Evolutionary conservation across 2,888 invertebrate species (phyloP).

Genomic region (Lepidochrysops patricia): DNA sequence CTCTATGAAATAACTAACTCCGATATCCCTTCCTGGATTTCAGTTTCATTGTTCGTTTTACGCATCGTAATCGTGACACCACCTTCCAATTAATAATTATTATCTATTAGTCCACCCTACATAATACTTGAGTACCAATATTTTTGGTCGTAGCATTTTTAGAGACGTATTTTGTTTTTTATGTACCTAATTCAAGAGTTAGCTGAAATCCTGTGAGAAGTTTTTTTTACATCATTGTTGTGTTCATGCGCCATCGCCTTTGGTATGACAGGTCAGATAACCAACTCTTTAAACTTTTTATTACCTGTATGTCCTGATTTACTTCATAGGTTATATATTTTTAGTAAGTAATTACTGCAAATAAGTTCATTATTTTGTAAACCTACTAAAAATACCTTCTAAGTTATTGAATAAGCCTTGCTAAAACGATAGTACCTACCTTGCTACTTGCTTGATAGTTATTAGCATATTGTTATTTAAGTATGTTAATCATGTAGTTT

Average conservation of each 20-base stretch:
- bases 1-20: slow-evolving; percentile 1
- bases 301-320: not conserved
- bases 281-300: not conserved
- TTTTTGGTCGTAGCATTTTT: not conserved
- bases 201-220: not conserved
- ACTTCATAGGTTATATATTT: not conserved
- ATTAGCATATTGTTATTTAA: not conserved
- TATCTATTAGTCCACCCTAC: slow-evolving; percentile 19
- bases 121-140: not conserved
- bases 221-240: not conserved
- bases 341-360: not conserved
- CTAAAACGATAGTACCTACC: not conserved
- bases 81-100: slow-evolving; percentile 48
- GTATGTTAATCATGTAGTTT: not conserved
- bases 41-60: slow-evolving; percentile 29
- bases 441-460: not conserved
- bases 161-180: not conserved
- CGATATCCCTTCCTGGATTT: not conserved
- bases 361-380: not conserved
- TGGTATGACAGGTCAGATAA: slow-evolving; percentile 7
- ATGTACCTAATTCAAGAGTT: not conserved
- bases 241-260: slow-evolving; percentile 1
- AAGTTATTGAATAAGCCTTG: not conserved
- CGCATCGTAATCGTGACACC: slow-evolving; percentile 64
- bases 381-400: too few species aligned